Conservation (phyloP, 2,797 vertebrate species). For the Clarias platycephalus region DNA sequence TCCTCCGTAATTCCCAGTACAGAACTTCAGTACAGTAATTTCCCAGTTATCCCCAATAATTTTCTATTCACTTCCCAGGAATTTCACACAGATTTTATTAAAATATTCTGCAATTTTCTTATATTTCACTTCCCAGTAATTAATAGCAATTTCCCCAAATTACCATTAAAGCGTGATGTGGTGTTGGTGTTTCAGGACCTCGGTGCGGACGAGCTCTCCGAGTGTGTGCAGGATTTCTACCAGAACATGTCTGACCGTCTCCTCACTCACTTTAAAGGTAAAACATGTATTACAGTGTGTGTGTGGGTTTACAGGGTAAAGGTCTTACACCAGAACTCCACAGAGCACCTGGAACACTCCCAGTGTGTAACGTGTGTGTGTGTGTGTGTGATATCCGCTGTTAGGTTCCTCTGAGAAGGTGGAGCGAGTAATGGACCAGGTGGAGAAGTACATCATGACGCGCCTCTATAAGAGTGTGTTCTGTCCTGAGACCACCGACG, state of each 20-base stretch:
- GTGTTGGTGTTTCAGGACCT: constrained; percentile 76
- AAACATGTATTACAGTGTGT: not conserved
- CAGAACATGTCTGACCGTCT: constrained; percentile 88
- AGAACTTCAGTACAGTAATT: too few relatives aligned
- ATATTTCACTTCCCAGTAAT: too few relatives aligned
- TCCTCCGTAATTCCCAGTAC: too few relatives aligned
- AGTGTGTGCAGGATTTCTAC: constrained; percentile 95
- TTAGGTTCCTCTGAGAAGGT: constrained; percentile 88
- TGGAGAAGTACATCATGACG: constrained; percentile 97
- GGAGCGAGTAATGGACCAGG: constrained; percentile 94
- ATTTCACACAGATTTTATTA: too few relatives aligned
- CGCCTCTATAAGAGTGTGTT: constrained; percentile 95
- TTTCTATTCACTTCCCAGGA: too few relatives aligned
- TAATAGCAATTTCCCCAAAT: too few relatives aligned
- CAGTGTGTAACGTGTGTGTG: not conserved
- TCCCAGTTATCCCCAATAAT: too few relatives aligned
- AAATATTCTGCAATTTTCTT: too few relatives aligned
- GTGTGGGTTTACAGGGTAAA: too few relatives aligned
- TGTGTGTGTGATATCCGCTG: not conserved
- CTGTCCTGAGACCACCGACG: constrained; percentile 94
- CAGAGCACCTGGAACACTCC: not conserved
- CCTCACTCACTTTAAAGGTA: constrained; percentile 92
- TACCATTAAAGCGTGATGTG: not conserved
- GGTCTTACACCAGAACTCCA: not conserved
- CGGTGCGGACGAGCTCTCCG: constrained; percentile 89